These are phyloP conservation scores for Morone saxatilis DNA, from an alignment of 2,113 vertebrate genomes.

Conservation along the genomic window DNA sequence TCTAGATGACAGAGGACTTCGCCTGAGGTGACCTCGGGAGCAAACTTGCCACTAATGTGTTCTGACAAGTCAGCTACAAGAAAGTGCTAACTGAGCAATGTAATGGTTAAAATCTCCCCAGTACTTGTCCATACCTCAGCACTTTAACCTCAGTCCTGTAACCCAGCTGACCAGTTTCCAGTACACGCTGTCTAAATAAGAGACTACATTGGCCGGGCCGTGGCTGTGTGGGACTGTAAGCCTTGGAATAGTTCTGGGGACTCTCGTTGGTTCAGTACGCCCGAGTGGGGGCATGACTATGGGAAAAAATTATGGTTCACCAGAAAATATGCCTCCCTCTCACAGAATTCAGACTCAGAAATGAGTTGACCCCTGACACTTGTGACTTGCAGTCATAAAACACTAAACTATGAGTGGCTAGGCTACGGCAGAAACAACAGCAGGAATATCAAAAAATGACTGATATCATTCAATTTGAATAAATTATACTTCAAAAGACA, in stretches of 20 bases:
- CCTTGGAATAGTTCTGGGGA: conserved; percentile 6
- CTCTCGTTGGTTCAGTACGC: conserved; percentile 19
- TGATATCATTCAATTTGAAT: neutral
- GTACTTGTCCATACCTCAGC: conserved; percentile 61
- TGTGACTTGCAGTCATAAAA: conserved; percentile 29
- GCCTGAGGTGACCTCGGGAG: conserved; percentile 66
- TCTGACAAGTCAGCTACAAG: conserved; percentile 72
- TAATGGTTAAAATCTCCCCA: conserved; percentile 43
- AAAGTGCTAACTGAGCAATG: conserved; percentile 71
- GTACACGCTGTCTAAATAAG: conserved; percentile 12
- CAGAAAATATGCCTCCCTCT: conserved; percentile 42
- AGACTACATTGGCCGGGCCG: conserved; percentile 1
- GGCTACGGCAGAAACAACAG: neutral
- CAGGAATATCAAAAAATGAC: neutral
- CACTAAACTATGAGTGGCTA: neutral
- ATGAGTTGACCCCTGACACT: conserved; percentile 30
- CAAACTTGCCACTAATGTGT: conserved; percentile 63
- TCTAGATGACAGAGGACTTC: conserved; percentile 65
- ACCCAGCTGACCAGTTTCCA: conserved; percentile 18
- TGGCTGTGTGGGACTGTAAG: conserved; percentile 5
- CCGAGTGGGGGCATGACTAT: neutral
- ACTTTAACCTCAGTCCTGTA: conserved; percentile 50
- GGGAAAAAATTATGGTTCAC: conserved; percentile 28
- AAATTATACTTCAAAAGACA: neutral
- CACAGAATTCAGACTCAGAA: conserved; percentile 43